phyloP scores from a whole-genome alignment of 2,888 invertebrate species.

The Thelaira solivaga region DNA sequence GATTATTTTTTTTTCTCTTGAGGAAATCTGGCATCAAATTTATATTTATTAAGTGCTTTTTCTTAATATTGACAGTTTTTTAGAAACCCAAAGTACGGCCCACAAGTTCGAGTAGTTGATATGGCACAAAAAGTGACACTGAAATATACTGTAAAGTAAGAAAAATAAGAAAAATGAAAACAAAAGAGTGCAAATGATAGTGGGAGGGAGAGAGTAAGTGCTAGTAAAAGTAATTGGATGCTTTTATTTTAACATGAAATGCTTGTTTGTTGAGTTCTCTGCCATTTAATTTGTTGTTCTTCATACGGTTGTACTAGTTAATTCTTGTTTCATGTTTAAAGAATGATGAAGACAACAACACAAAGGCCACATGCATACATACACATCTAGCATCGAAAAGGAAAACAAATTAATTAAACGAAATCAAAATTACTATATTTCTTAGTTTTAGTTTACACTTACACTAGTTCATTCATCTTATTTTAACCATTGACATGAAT shows the following conservation, averaged over 20 bases:
- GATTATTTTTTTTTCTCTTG: neutral
- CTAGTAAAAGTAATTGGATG: constrained; percentile 24
- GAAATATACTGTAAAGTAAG: constrained; percentile 20
- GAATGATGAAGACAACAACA: neutral
- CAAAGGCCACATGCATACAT: neutral
- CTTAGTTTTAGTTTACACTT: constrained; percentile 20
- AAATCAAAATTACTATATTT: constrained; percentile 57
- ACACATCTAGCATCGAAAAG: constrained; percentile 9
- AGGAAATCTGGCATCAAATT: constrained; percentile 11
- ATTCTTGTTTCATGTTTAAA: neutral
- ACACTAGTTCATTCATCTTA: neutral
- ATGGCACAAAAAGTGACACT: constrained; percentile 44
- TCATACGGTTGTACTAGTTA: neutral
- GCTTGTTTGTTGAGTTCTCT: neutral
- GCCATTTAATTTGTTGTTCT: neutral
- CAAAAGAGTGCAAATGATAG: neutral
- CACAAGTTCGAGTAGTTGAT: constrained; percentile 7
- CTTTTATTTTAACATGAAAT: constrained; percentile 24
- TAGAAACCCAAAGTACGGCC: neutral
- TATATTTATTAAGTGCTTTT: constrained; percentile 27
- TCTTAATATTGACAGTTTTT: constrained; percentile 3
- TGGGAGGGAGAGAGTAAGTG: neutral
- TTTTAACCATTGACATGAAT: neutral
- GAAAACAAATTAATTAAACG: constrained; percentile 61
- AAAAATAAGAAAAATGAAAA: neutral